Percentiles rank a stretch among this genome's conserved stretches.
These are phyloP conservation scores for Dyspetes luteomarginatus DNA, from an alignment of 2,888 invertebrate species.

Conservation along the genomic window DNA sequence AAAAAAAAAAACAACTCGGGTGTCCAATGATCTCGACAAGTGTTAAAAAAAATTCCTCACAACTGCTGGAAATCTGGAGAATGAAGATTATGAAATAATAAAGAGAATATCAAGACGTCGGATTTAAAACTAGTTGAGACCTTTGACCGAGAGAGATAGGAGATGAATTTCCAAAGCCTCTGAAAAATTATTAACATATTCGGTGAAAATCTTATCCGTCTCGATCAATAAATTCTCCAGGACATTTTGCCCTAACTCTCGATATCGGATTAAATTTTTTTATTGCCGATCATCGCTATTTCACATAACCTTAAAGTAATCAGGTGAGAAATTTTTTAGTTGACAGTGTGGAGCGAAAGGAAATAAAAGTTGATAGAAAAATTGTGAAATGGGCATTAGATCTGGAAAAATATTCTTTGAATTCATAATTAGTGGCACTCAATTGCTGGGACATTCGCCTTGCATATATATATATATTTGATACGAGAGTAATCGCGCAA, in stretches of 20 bases:
- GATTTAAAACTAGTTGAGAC: too few relatives aligned
- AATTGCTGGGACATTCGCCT: constrained; percentile 22
- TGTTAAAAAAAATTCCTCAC: constrained; percentile 32
- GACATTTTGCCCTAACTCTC: too few relatives aligned
- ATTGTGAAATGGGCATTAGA: background rate
- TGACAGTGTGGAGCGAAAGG: background rate
- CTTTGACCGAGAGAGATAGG: too few relatives aligned
- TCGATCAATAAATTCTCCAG: too few relatives aligned
- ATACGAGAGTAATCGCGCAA: constrained; percentile 15
- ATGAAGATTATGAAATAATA: constrained; percentile 1
- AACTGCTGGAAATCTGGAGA: background rate
- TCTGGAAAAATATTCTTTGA: background rate
- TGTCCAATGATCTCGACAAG: constrained; percentile 40
- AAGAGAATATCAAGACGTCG: background rate
- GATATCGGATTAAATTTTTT: too few relatives aligned
- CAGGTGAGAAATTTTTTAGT: background rate
- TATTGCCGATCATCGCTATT: too few relatives aligned
- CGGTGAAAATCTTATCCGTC: too few relatives aligned
- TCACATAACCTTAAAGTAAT: too few relatives aligned
- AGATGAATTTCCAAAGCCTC: too few relatives aligned
- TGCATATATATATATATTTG: background rate
- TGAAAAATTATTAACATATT: too few relatives aligned
- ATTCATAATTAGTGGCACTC: background rate
- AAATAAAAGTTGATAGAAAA: background rate
- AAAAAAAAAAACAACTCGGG: constrained; percentile 33